phyloP scores from a whole-genome alignment of 2,888 invertebrate genomes.

The Drosophila mulleri region DNA sequence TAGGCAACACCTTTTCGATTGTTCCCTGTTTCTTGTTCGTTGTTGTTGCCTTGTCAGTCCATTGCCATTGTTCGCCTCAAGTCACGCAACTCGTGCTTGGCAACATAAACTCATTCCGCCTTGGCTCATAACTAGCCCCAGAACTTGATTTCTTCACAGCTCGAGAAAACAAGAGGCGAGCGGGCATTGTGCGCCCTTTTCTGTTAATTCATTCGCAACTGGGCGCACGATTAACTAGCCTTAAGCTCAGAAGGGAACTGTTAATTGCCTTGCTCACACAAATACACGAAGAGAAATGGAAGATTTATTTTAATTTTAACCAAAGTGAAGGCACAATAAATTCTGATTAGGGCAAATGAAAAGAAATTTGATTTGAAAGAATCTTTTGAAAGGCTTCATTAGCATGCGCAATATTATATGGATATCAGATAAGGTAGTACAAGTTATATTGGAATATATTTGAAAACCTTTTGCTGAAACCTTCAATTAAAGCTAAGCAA shows the following conservation, averaged over 20 bases:
- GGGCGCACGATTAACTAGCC: constrained; percentile 31
- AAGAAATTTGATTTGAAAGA: neutral
- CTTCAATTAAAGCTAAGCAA: no score
- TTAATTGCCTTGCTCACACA: constrained; percentile 13
- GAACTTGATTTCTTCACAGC: constrained; percentile 59
- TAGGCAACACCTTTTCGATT: constrained; percentile 59
- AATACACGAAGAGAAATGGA: neutral
- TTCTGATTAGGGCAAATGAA: neutral
- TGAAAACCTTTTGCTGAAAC: no score
- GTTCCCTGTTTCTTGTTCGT: constrained; percentile 6
- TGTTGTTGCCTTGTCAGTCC: neutral
- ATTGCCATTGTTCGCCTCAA: constrained; percentile 60
- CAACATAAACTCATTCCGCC: constrained; percentile 34
- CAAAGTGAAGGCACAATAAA: neutral
- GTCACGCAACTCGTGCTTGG: constrained; percentile 57
- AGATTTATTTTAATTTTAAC: constrained; percentile 6
- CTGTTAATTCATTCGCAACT: constrained; percentile 42
- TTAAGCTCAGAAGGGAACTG: neutral
- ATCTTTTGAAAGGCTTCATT: neutral
- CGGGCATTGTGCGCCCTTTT: constrained; percentile 42
- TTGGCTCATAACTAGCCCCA: constrained; percentile 54
- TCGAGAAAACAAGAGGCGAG: constrained; percentile 38
- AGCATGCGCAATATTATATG: neutral
- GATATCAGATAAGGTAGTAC: neutral
- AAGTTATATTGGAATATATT: neutral